Evolutionary conservation across 1,140 invertebrate species (phyloP), one percentile per base, ranked within the genome.

Genomic region (Drosophila bocqueti): DNA sequence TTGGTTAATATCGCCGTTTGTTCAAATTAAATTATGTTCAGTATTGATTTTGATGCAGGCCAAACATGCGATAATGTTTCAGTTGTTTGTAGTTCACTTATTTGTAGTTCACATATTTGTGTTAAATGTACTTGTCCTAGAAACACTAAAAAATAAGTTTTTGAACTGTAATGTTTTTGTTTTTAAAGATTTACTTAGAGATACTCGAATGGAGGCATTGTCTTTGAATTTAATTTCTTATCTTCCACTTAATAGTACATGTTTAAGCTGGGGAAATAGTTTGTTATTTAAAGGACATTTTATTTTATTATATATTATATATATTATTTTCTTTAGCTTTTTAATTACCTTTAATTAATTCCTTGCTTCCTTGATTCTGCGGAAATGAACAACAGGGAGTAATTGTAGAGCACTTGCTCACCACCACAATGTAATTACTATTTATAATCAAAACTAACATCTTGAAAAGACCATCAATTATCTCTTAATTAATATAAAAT

Each of bases 21-120:
- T 31, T 69, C 4, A 43, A 36, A 47, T 67, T 68, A 45, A 52
- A 66, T 42, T 49, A 8, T 66, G 62, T 43, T 10, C 57, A 42
- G 26, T 31, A 65, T 34, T 26, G 26, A 65, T 18, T 65, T 62
- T n/a, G 5, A 62, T 62, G 38, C 26, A 43, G 55, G 38, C 18
- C 38, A 29, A 31, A 42, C 15, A 21, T 10, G 26, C 36, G 54
- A 57, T 40, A 57, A 40, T 2, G 15, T 40, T 55, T 40, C 36
- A 40, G 36, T 40, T 55, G 38, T 55, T 38, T 34, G 31, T 34
- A 10, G 8, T 31, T 31, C 9, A 31, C 31, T 31, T 31, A 31
- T 31, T 36, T 55, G 54, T 21, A 31, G 29, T 31, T 31, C 29
- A 31, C 29, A 7, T 31, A 34, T 34, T 36, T 55, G 36, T 21